Evolutionary conservation across 2,797 vertebrate genomes (phyloP).

Genomic region (Acipenser ruthenus): DNA sequence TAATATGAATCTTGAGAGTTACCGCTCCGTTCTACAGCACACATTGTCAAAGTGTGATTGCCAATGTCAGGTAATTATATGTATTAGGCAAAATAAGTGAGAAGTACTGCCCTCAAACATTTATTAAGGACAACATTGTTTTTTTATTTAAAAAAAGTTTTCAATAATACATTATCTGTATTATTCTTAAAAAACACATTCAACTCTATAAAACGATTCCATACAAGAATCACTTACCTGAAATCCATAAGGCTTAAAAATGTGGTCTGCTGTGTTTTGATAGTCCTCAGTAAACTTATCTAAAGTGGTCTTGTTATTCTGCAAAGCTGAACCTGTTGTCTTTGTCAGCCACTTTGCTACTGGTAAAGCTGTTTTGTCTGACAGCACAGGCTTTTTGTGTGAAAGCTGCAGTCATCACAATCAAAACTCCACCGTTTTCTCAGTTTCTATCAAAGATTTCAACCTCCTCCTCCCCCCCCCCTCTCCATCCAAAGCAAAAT

Average conservation of each 20-base stretch:
- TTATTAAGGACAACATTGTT: too few species aligned
- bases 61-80: too few species aligned
- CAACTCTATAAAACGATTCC: not conserved
- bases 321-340: slow-evolving; percentile 53
- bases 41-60: too few species aligned
- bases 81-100: too few species aligned
- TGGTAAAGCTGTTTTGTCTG: slow-evolving; percentile 19
- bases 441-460: slow-evolving; percentile 85
- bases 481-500: slow-evolving; percentile 82
- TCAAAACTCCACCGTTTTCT: slow-evolving; percentile 75
- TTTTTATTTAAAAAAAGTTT: too few species aligned
- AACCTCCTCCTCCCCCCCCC: slow-evolving; percentile 79
- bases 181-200: slow-evolving; percentile 38
- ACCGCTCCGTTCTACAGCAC: not conserved
- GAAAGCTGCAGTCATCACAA: slow-evolving; percentile 60
- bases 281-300: slow-evolving; percentile 64
- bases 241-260: slow-evolving; percentile 54
- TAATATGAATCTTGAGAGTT: not conserved
- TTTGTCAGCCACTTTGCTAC: slow-evolving; percentile 37
- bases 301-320: slow-evolving; percentile 64
- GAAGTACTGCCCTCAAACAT: too few species aligned
- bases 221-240: too few species aligned
- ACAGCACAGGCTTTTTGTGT: slow-evolving; percentile 47
- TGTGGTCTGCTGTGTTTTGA: slow-evolving; percentile 58
- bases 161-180: slow-evolving; percentile 39